Percentiles rank a stretch among this genome's conserved stretches.
phyloP scores from a whole-genome alignment of 2,113 vertebrate genomes.

The human (Homo sapiens) region GRCh38 chr15:31302501-31303000 shows the following conservation, averaged over 20 bases:
- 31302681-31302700: background rate
- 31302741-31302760: background rate
- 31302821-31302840: background rate
- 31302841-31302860: background rate
- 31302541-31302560: fast-evolving
- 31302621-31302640: background rate
- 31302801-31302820: background rate
- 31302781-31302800: background rate
- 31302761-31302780: background rate
- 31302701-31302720: fast-evolving
- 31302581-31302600: too few relatives aligned
- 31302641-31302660: background rate
- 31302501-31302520: background rate
- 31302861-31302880: fast-evolving
- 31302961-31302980: too few relatives aligned
- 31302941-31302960: background rate
- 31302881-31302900: background rate
- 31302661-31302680: background rate
- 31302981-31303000: background rate
- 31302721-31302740: too few relatives aligned
- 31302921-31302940: background rate
- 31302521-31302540: background rate
- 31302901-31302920: background rate
- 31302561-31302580: background rate
- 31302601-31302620: background rate